Conservation (phyloP, 30 jellyfish, hydroid and myxozoan species). For the Phacellophora camtschatica region DNA sequence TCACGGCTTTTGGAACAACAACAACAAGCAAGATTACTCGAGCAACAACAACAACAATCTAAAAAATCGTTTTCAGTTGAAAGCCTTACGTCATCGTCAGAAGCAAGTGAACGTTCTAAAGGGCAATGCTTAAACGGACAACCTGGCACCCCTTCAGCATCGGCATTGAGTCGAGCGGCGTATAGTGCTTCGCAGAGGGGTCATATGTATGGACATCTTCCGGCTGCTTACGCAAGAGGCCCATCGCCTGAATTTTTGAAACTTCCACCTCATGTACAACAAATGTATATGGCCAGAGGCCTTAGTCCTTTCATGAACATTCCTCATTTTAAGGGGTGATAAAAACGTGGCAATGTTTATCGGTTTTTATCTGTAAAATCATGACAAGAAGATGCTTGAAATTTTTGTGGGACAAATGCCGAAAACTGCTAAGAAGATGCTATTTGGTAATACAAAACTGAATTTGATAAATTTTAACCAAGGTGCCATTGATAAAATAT, state of each 20-base stretch:
- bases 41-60: slow-evolving; percentile 51
- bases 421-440: too few species aligned
- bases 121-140: slow-evolving; percentile 71
- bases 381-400: too few species aligned
- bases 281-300: slow-evolving; percentile 57
- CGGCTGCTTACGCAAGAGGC: slow-evolving; percentile 56
- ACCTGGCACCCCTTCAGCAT: slow-evolving; percentile 52
- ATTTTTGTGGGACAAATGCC: too few species aligned
- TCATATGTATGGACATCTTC: slow-evolving; percentile 61
- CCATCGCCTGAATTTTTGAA: slow-evolving; percentile 53
- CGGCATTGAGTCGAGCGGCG: slow-evolving; percentile 61
- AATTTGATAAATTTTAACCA: too few species aligned
- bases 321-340: background rate
- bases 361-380: too few species aligned
- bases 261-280: slow-evolving; percentile 67
- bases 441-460: too few species aligned
- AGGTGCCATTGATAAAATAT: too few species aligned
- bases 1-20: slow-evolving; percentile 16
- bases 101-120: slow-evolving; percentile 58
- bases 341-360: background rate
- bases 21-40: slow-evolving; percentile 8
- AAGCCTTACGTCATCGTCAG: slow-evolving; percentile 74
- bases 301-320: slow-evolving; percentile 57
- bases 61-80: slow-evolving; percentile 87
- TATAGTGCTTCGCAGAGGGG: slow-evolving; percentile 64